These are phyloP conservation scores for Campoletis raptor DNA, from an alignment of 2,888 invertebrate genomes.

Conservation along the genomic window DNA sequence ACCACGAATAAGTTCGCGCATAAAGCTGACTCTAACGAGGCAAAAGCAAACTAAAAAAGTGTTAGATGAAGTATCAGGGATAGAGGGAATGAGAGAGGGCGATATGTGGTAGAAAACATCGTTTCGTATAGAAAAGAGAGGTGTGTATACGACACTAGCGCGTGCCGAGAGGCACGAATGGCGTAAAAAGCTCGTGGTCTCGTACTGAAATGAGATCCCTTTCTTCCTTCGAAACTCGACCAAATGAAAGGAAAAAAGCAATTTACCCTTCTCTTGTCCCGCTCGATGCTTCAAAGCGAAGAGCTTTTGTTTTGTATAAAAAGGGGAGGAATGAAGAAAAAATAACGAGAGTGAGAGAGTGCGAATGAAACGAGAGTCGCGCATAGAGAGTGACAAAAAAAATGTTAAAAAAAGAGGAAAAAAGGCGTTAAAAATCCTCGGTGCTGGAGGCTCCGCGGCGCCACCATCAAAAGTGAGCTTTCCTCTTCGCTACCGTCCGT, in stretches of 20 bases:
- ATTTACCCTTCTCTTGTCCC: slow-evolving; percentile 41
- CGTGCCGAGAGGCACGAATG: slow-evolving; percentile 73
- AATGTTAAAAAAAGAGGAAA: slow-evolving; percentile 60
- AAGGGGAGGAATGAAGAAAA: slow-evolving; percentile 68
- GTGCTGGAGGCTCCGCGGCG: slow-evolving; percentile 49
- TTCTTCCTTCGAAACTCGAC: slow-evolving; percentile 79
- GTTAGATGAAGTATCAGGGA: not conserved
- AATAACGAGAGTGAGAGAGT: slow-evolving; percentile 42
- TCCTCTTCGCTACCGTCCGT: slow-evolving; percentile 54
- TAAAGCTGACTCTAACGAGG: not conserved
- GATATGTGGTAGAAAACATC: slow-evolving; percentile 31
- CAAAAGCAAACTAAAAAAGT: not conserved
- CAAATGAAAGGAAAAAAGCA: slow-evolving; percentile 74
- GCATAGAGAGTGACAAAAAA: slow-evolving; percentile 29
- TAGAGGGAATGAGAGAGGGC: not conserved
- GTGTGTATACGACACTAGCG: slow-evolving; percentile 30
- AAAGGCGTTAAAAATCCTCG: slow-evolving; percentile 63
- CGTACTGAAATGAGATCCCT: slow-evolving; percentile 79
- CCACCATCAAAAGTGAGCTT: slow-evolving; percentile 68
- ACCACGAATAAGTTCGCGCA: not conserved
- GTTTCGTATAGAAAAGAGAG: slow-evolving; percentile 25
- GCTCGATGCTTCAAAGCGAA: slow-evolving; percentile 74
- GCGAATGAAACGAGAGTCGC: slow-evolving; percentile 40
- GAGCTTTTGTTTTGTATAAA: slow-evolving; percentile 79
- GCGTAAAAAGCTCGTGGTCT: slow-evolving; percentile 78